phyloP scores from a whole-genome alignment of 2,113 vertebrate genomes.

The Zapornia atra region DNA sequence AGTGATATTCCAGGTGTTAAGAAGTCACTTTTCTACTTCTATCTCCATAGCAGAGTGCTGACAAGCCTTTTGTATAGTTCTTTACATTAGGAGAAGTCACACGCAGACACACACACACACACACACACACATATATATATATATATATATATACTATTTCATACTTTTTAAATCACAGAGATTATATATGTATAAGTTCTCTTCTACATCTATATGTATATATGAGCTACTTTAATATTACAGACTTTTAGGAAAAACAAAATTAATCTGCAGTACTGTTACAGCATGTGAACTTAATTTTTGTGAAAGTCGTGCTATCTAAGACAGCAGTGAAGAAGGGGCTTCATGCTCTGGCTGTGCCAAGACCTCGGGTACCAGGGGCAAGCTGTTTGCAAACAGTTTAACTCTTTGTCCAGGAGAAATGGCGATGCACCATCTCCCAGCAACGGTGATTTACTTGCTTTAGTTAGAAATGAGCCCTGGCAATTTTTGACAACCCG shows the following conservation, averaged over 20 bases:
- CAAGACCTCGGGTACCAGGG: not conserved
- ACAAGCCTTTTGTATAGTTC: accelerated
- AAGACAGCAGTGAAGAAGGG: not conserved
- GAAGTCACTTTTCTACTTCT: not conserved
- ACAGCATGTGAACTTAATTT: not conserved
- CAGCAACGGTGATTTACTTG: not conserved
- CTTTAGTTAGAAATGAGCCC: not conserved
- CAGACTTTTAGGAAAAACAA: not conserved
- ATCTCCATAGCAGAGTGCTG: not conserved
- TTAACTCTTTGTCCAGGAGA: not conserved
- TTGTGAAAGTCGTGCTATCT: not conserved
- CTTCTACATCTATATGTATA: not conserved
- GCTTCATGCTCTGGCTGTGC: not conserved
- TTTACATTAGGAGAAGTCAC: not conserved
- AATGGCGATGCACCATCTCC: not conserved
- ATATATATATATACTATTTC: not conserved
- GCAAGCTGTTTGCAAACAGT: not conserved
- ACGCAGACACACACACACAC: not conserved
- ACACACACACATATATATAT: too few species aligned
- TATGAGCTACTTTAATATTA: not conserved
- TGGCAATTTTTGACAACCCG: not conserved
- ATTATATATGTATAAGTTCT: not conserved
- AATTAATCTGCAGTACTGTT: not conserved
- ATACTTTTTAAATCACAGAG: not conserved
- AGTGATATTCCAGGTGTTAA: not conserved